phyloP scores from a whole-genome alignment of 2,888 invertebrate species.

The Heliconius ismenius region DNA sequence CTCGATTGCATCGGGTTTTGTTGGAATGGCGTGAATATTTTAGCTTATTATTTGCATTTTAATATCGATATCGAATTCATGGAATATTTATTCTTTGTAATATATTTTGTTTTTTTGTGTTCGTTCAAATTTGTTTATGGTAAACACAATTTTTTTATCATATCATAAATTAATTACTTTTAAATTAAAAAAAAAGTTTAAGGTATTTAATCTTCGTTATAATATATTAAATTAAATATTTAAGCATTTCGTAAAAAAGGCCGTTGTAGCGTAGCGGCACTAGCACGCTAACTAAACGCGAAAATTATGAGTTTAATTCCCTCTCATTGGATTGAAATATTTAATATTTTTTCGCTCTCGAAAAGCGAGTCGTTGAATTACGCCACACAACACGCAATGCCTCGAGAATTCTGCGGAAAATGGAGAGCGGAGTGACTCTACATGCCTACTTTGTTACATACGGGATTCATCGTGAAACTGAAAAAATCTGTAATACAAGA shows the following conservation, averaged over 20 bases:
- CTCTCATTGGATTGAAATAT: too few species aligned
- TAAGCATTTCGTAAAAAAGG: too few species aligned
- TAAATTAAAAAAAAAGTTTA: too few species aligned
- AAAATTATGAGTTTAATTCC: too few species aligned
- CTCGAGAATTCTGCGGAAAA: background rate
- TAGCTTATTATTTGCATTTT: constrained; percentile 51
- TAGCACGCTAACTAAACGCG: too few species aligned
- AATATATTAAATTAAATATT: background rate
- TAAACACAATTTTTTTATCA: background rate
- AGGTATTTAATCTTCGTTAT: background rate
- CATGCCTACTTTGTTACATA: background rate
- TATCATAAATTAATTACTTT: background rate
- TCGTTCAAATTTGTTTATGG: background rate
- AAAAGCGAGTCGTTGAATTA: background rate
- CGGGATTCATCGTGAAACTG: background rate
- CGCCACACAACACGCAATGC: background rate
- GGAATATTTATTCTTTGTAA: constrained; percentile 8
- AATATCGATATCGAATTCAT: constrained; percentile 43
- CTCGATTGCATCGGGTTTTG: constrained; percentile 56
- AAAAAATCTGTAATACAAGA: background rate
- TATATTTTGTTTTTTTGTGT: constrained; percentile 7
- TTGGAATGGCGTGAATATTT: constrained; percentile 51
- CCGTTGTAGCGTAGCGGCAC: too few species aligned
- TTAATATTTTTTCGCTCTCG: background rate
- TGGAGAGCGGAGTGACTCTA: background rate